These are phyloP conservation scores for Calidris pugnax DNA, from an alignment of 2,113 vertebrate species.

Conservation along the genomic window DNA sequence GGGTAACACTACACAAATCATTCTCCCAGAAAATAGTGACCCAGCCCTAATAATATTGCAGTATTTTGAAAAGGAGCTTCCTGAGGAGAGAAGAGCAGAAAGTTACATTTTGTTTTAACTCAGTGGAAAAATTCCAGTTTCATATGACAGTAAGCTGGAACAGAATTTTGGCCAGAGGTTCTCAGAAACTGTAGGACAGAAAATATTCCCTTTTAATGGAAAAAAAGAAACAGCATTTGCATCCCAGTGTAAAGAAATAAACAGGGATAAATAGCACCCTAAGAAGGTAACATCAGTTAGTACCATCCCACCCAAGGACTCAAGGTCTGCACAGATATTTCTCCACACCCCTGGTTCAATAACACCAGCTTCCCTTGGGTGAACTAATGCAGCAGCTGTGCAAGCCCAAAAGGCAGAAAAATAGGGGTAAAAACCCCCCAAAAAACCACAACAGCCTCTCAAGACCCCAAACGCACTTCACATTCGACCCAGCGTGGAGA, in stretches of 20 bases:
- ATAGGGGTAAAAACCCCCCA: neutral
- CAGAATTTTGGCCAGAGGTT: neutral
- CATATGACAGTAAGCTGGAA: neutral
- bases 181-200: neutral
- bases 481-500: neutral
- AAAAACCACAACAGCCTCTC: neutral
- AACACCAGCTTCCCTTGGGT: neutral
- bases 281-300: neutral
- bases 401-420: neutral
- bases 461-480: neutral
- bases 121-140: neutral
- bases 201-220: neutral
- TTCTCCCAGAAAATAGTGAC: neutral
- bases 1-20: neutral
- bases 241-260: neutral
- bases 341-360: neutral
- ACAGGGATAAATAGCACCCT: neutral
- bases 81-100: neutral
- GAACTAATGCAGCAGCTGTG: neutral
- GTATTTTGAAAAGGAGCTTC: neutral
- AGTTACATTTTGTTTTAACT: neutral
- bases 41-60: neutral
- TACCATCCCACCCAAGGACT: neutral
- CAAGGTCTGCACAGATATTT: neutral
- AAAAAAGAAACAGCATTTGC: neutral